Percentiles rank a stretch among this genome's conserved stretches.
Evolutionary conservation across 2,113 vertebrate genomes (phyloP).

Genomic region (Hemiscyllium ocellatum): DNA sequence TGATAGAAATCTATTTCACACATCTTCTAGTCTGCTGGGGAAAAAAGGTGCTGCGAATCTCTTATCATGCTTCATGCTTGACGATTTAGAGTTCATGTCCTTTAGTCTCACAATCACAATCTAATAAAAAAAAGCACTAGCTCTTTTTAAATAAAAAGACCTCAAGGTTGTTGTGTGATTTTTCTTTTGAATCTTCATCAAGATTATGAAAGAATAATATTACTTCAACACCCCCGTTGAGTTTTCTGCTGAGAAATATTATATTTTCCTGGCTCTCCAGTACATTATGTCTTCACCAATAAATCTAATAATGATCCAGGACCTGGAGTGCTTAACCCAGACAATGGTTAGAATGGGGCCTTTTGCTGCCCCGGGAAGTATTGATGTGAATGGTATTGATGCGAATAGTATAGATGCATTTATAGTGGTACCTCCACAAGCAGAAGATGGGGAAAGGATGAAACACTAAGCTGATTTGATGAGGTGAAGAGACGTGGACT

Average conservation of each 20-base stretch:
- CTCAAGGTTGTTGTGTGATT: not conserved
- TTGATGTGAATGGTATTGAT: not conserved
- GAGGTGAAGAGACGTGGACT: not conserved
- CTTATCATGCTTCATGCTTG: not conserved
- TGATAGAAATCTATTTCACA: slow-evolving; percentile 28
- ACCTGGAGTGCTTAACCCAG: not conserved
- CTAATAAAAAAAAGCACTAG: not conserved
- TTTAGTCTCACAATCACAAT: not conserved
- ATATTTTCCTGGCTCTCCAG: not conserved
- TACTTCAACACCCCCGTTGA: not conserved
- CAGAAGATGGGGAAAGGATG: not conserved
- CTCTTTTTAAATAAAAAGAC: not conserved
- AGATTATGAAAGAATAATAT: not conserved
- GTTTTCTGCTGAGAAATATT: not conserved
- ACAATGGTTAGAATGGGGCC: not conserved
- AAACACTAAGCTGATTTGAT: not conserved
- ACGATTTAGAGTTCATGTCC: not conserved
- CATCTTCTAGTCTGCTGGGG: not conserved
- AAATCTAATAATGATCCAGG: not conserved
- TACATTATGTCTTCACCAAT: not conserved
- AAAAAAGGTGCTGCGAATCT: not conserved
- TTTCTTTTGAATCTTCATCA: not conserved
- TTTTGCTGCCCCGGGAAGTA: not conserved
- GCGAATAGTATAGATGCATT: not conserved
- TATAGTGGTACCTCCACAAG: not conserved